Evolutionary conservation across 2,888 invertebrate genomes (phyloP), one percentile per base, ranked within the genome.

Genomic region (Pteria penguin): DNA sequence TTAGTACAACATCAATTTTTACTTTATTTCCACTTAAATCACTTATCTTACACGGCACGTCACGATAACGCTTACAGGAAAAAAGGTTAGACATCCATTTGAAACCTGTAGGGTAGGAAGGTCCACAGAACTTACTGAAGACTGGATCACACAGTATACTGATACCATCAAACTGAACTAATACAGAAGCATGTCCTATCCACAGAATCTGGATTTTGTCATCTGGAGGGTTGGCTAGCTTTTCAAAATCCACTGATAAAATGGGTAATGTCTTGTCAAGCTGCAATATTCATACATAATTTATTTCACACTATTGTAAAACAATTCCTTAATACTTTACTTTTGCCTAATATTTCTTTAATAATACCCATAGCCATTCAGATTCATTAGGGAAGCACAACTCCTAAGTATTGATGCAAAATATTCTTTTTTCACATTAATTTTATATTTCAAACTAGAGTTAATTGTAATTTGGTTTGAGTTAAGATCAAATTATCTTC

Each of bases 171-270:
- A 93, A 84, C 71, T 93, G 90, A 1, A 93, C 91, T 5, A 93
- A 86, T 24, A 93, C 88, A 4, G 93, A 91, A 2, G 93, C 92
- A 84, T 93, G 93, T 8, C 93, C 93, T 2, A 93, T 87, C 93
- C 93, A 94, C 26, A 93, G 90, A 5, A 88, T 84, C 60, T 89
- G 86, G 11, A 91, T 80, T 11, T 86, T 87, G 55, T 80, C 75
- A 5, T 72, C 71, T 31, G 88, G 87, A 36, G 86, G 84, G 14
- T 77, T 78, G 2, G 72, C 36, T 4, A 89, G 72, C 58, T 82
- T 82, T 1, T 82, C 76, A 68, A 87, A 83, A 66, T 90, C 86
- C 54, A 91, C 89, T 36, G 75, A 79, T 4, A 83, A 32, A 14
- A 92, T 82, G 22, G 92, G 91, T 31, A 92, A 81, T 27, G 79